phyloP scores from a whole-genome alignment of 2,113 vertebrate genomes.

The Amphiprion percula region DNA sequence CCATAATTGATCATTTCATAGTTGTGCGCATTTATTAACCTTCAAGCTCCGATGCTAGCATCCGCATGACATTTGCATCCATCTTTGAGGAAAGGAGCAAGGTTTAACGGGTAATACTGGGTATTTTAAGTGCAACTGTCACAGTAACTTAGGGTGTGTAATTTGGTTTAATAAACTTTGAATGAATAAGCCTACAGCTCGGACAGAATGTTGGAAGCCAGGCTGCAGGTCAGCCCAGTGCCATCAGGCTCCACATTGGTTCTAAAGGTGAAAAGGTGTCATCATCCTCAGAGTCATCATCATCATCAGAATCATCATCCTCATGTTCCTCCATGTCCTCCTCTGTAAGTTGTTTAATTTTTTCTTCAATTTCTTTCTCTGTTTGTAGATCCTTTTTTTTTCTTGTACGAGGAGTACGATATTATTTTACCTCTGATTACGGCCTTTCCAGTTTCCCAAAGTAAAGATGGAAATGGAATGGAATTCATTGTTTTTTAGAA shows the following conservation, averaged over 20 bases:
- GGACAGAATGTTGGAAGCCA: conserved; percentile 84
- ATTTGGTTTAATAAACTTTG: conserved; percentile 4
- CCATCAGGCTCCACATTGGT: conserved; percentile 90
- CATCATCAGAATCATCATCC: no score
- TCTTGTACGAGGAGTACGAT: no score
- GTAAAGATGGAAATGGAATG: no score
- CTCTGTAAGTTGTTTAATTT: no score
- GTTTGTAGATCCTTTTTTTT: no score
- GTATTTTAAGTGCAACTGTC: conserved; percentile 44
- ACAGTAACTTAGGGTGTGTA: not conserved
- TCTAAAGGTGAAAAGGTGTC: no score
- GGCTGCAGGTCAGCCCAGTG: conserved; percentile 91
- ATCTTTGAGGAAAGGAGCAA: conserved; percentile 35
- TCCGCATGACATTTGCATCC: conserved; percentile 9
- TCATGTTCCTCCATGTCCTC: no score
- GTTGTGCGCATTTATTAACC: conserved; percentile 67
- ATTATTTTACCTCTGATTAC: no score
- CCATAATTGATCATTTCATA: not conserved
- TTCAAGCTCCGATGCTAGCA: conserved; percentile 13
- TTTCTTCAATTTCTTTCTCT: no score
- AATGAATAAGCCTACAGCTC: conserved; percentile 69
- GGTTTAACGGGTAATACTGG: not conserved
- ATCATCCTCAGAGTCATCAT: no score
- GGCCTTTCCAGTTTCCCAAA: no score
- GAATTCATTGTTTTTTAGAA: no score